Percentiles rank a stretch among this genome's conserved stretches.
These are phyloP conservation scores for Pissodes strobi DNA, from an alignment of 1,140 invertebrate species.

Conservation along the genomic window DNA sequence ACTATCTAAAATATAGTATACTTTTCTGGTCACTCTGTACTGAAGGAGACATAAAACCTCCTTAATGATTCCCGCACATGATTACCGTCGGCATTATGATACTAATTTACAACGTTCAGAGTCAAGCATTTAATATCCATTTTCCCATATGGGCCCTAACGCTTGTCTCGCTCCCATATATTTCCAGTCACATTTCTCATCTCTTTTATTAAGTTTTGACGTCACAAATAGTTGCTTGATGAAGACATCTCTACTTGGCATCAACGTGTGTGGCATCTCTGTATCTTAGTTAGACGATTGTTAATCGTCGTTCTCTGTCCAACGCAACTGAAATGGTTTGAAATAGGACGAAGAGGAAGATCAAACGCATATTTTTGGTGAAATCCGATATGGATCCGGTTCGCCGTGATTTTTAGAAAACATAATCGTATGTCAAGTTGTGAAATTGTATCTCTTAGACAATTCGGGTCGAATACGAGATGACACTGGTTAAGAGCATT, in stretches of 20 bases:
- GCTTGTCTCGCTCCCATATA: not conserved
- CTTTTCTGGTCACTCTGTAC: too few relatives aligned
- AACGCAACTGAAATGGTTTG: not conserved
- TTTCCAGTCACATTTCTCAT: not conserved
- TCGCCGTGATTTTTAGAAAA: too few relatives aligned
- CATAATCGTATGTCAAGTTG: too few relatives aligned
- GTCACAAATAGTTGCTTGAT: slow-evolving; percentile 55
- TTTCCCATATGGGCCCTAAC: slow-evolving; percentile 11
- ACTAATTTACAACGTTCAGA: slow-evolving; percentile 30
- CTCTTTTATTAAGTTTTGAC: slow-evolving; percentile 40
- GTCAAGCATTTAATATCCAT: slow-evolving; percentile 16
- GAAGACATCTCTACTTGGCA: slow-evolving; percentile 53
- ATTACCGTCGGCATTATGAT: slow-evolving; percentile 18
- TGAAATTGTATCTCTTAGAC: too few relatives aligned
- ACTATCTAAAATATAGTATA: too few relatives aligned
- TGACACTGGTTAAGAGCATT: too few relatives aligned
- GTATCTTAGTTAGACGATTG: slow-evolving; percentile 12
- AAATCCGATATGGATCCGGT: too few relatives aligned
- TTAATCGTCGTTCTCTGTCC: slow-evolving; percentile 4
- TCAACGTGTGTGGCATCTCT: slow-evolving; percentile 53
- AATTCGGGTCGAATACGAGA: too few relatives aligned
- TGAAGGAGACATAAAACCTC: not conserved
- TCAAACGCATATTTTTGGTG: too few relatives aligned
- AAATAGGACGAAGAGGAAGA: not conserved
- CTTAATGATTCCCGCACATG: slow-evolving; percentile 16